phyloP scores from a whole-genome alignment of 2,888 invertebrate genomes.

The Unio pictorum region DNA sequence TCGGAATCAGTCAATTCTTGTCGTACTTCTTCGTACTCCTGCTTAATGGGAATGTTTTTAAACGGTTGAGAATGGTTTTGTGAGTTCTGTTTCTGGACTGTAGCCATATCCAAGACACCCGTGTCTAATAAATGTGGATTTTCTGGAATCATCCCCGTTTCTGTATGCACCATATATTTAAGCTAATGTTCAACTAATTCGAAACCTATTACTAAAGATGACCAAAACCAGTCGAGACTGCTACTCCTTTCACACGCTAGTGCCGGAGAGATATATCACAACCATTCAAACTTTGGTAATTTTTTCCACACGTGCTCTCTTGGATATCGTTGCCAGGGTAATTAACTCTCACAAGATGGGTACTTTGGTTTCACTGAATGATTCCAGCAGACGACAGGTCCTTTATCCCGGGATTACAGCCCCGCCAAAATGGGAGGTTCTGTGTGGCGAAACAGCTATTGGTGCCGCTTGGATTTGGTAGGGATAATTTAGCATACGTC shows the following conservation, averaged over 20 bases:
- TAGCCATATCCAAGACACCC: conserved; percentile 12
- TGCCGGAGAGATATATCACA: conserved; percentile 9
- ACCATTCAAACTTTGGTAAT: conserved; percentile 21
- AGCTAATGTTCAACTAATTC: too few relatives aligned
- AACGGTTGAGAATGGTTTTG: conserved; percentile 23
- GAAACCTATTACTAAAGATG: too few relatives aligned
- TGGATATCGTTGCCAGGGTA: conserved; percentile 9
- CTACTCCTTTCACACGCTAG: conserved; percentile 11
- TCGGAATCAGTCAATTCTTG: too few relatives aligned
- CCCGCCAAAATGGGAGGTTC: too few relatives aligned
- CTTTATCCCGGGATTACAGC: too few relatives aligned
- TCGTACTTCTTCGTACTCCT: conserved; percentile 19
- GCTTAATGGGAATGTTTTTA: conserved; percentile 31
- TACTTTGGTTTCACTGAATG: conserved; percentile 1
- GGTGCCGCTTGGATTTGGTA: conserved; percentile 4
- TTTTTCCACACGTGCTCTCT: conserved; percentile 27
- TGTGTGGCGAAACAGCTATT: conserved; percentile 3
- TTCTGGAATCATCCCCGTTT: conserved; percentile 23
- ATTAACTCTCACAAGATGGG: conserved; percentile 1
- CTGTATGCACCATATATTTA: neutral
- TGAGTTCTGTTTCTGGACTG: conserved; percentile 19
- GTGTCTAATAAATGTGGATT: conserved; percentile 9
- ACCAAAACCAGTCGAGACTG: conserved; percentile 1
- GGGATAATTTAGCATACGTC: conserved; percentile 6
- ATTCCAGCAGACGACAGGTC: too few relatives aligned